Base-by-base conservation (phyloP, 37 sponge, comb jelly and placozoan genomes). In the Hormiphora californensis region DNA sequence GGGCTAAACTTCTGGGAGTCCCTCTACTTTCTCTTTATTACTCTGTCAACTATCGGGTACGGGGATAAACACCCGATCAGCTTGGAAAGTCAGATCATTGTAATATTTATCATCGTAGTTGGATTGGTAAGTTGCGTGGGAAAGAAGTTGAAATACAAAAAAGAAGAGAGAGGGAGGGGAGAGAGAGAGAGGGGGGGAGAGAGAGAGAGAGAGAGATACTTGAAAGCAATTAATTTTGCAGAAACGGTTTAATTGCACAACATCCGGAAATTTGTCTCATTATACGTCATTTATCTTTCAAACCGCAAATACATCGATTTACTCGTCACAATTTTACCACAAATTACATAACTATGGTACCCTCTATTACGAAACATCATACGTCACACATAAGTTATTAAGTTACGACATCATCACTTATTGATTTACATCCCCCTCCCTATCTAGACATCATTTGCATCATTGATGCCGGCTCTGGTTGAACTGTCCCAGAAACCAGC, bases 91-190 rank as follows among this genome's bases (percentile, higher is more conserved):
- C 67, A 65, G 34, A 65, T 65, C 34, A 65, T 65, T 32, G 67
- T 65, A 21, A 25, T 65, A 28, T 65, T 65, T 39, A 32, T 65
- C 67, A 65, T 65, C 15, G 67, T 39, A 25, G 28, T 65, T 32
- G 67, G 67, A 65, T 35, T 65, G 67, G 67, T 65, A 65, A 65
- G 67, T 33, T n/a, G n/a, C n/a, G n/a, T n/a, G n/a, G n/a, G n/a
- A n/a, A n/a, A n/a, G n/a, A n/a, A n/a, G n/a, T n/a, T n/a, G n/a
- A n/a, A n/a, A n/a, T n/a, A n/a, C n/a, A n/a, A n/a, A n/a, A n/a
- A n/a, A n/a, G n/a, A n/a, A n/a, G n/a, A n/a, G n/a, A n/a, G n/a
- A n/a, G n/a, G n/a, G n/a, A n/a, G n/a, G n/a, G n/a, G n/a, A n/a
- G n/a, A n/a, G n/a, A n/a, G n/a, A 12, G 4, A 12, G n/a, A 5